Evolutionary conservation across 1,140 invertebrate genomes (phyloP), one percentile per base, ranked within the genome.

Genomic region (Anadara kagoshimensis): DNA sequence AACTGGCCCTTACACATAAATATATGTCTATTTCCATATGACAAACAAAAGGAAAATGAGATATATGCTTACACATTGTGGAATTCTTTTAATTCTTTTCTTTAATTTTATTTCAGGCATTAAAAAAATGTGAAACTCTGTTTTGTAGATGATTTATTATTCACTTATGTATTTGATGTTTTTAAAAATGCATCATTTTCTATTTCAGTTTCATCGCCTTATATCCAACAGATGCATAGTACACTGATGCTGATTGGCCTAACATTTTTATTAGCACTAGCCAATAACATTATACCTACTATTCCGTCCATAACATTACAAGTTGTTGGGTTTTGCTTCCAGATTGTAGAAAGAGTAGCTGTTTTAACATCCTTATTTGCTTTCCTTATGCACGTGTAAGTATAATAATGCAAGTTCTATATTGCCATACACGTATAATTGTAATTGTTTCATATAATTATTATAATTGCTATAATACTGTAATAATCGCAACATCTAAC

Each of bases 321-420:
- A 47, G 66, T 80, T 36, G 54, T 70, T 26, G 70, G 78, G 20
- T 79, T 80, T 63, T 57, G 79, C 8, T 57, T 84, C 53, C 78
- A 82, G 61, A 57, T 77, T 24, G 53, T 79, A 12, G 80, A 82
- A 22, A 65, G 80, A 45, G 82, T 82, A 12, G 76, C 78, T 14
- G 69, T 72, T 12, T 64, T 79, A n/a, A 74, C 76, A 43, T 74
- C 73, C 16, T 41, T 76, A 20, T 76, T 65, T 69, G 63, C 78
- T 22, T 81, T 84, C 64, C 41, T 84, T 49, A 75, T 78, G 73
- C 82, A 84, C 70, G 66, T 82, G 82, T 84, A 74, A 79, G 82
- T 84, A 45, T 26, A 3, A 29, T 26, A 20, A 12, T 14, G n/a
- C 22, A n/a, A n/a, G n/a, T n/a, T 12, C 43, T 57, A 11, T 18